Base-by-base conservation (phyloP, 2,797 vertebrate species). In the Valencia hispanica region DNA sequence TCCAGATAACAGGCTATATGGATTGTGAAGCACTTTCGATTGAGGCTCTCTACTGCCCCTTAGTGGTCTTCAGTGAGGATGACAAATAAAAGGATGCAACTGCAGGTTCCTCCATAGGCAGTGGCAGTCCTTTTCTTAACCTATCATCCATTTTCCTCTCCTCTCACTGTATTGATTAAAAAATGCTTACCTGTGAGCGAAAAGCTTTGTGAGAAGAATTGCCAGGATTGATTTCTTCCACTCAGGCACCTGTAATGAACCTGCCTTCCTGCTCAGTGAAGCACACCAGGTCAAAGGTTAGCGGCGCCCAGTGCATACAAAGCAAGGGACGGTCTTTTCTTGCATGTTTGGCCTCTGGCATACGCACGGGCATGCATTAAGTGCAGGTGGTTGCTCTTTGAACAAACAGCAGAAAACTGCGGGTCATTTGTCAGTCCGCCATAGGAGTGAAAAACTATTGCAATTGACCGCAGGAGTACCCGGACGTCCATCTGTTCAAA, bases 21-120 rank as follows among this genome's bases (percentile, higher is more conserved):
- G 18, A 61, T 76, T 41, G n/a, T 73, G 43, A 27, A 48, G 47
- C 15, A 36, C 30, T 73, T 71, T 78, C 72, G 90, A 94, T 84
- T 41, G 72, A 88, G 83, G 91, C 92, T 93, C 89, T 94, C 84
- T 95, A 91, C 93, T 95, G 93, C 90, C 95, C 66, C 91, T 87
- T 27, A 84, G 91, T 93, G 95, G 93, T 66, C 41, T 8, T 30
- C 14, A 5, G 57, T 30, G 36, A 66, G 78, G 66, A 81, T 22
- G 34, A 83, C 72, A 84, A n/a, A 30, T 9, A 72, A 39, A 25
- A 68, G 3, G 15, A 18, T 65, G 36, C 63, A 69, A 55, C 53
- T 55, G 45, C 68, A 79, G 68, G 53, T 61, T 72, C 32, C 25
- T 79, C 76, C 61, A 71, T 47, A 70, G 82, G 66, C 77, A 70